Percentiles rank a stretch among this genome's conserved stretches.
These are phyloP conservation scores for Branchipolynoe longqiensis DNA, from an alignment of 2,888 invertebrate species.

Conservation along the genomic window DNA sequence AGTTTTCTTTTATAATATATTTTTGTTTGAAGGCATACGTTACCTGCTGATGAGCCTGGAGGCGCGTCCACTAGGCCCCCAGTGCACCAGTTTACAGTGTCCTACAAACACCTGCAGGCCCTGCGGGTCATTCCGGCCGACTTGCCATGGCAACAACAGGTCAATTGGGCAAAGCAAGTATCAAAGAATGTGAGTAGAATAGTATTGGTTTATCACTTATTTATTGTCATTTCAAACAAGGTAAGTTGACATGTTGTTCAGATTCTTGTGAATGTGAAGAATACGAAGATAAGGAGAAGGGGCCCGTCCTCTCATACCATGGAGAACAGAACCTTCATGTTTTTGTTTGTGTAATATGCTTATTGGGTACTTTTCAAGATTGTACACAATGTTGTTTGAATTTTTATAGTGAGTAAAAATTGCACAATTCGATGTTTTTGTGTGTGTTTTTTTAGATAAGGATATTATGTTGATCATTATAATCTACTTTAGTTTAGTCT, in stretches of 20 bases:
- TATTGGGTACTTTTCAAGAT: no score
- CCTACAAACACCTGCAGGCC: slow-evolving; percentile 32
- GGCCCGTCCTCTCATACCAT: background rate
- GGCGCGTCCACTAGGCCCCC: background rate
- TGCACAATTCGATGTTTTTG: no score
- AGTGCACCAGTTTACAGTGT: slow-evolving; percentile 2
- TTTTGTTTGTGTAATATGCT: background rate
- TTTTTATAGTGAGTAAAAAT: no score
- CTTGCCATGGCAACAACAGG: slow-evolving; percentile 12
- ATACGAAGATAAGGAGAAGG: background rate
- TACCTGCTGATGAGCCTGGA: no score
- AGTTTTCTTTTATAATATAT: no score
- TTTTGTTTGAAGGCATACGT: no score
- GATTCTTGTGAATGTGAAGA: no score
- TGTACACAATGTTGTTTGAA: no score
- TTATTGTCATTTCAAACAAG: background rate
- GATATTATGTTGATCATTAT: no score
- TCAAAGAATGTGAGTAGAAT: slow-evolving; percentile 24
- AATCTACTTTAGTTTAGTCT: no score
- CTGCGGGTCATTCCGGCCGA: background rate
- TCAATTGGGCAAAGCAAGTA: slow-evolving; percentile 13
- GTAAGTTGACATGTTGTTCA: background rate
- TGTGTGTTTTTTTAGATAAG: no score
- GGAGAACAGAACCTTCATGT: background rate
- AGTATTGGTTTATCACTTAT: background rate